A percentile compares a stretch with the other conserved stretches of the same genome.
Evolutionary conservation across 2,113 vertebrate species (phyloP).

Genomic region (Tympanuchus pallidicinctus): DNA sequence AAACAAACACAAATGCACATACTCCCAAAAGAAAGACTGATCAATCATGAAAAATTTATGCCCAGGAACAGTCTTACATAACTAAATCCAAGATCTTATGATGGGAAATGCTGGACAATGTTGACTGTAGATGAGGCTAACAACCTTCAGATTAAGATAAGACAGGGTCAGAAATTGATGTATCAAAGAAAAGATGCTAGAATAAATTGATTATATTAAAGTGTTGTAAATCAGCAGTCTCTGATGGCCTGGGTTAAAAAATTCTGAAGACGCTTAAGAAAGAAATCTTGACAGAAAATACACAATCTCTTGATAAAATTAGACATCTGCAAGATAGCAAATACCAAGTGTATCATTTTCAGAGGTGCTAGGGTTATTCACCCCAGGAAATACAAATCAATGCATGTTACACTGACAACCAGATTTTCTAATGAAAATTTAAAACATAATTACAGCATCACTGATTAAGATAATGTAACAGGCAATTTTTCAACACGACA

Average conservation of each 20-base stretch:
- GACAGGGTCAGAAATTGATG: not conserved
- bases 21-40: not conserved
- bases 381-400: slow-evolving; percentile 29
- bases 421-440: slow-evolving; percentile 42
- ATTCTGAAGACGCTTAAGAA: not conserved
- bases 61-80: not conserved
- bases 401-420: slow-evolving; percentile 10
- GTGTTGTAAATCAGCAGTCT: slow-evolving; percentile 7
- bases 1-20: not conserved
- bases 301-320: not conserved
- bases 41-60: slow-evolving; percentile 8
- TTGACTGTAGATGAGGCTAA: slow-evolving; percentile 17
- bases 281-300: slow-evolving; percentile 1
- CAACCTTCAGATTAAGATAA: not conserved
- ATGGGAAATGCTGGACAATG: slow-evolving; percentile 1
- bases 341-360: not conserved
- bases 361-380: not conserved
- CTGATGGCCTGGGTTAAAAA: not conserved
- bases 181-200: not conserved
- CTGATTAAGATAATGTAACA: not conserved
- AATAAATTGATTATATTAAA: slow-evolving; percentile 35
- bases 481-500: not conserved
- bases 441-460: not conserved
- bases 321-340: not conserved
- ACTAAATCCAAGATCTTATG: not conserved